phyloP scores from a whole-genome alignment of 2,888 invertebrate genomes.

The Synergus japonicus region DNA sequence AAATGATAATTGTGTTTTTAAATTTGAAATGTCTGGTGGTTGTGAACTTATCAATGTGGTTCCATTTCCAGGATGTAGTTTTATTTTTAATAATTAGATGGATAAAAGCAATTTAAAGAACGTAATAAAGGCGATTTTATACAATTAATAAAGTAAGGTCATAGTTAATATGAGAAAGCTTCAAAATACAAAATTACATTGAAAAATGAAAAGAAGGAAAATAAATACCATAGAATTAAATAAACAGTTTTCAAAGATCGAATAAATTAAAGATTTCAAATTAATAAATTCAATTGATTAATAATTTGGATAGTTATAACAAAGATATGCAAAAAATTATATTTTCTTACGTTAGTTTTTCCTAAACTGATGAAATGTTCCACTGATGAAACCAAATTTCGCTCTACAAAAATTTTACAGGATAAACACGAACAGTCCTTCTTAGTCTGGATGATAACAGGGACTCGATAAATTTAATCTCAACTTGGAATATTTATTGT shows the following conservation, averaged over 20 bases:
- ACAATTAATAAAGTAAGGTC: background rate
- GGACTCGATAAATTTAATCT: constrained; percentile 7
- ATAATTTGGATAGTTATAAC: background rate
- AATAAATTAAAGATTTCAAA: background rate
- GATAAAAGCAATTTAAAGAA: too few species aligned
- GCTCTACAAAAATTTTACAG: background rate
- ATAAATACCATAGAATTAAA: background rate
- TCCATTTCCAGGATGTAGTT: background rate
- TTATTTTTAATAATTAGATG: background rate
- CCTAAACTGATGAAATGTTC: background rate
- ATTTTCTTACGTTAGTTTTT: background rate
- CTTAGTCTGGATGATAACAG: constrained; percentile 1
- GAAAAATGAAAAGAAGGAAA: background rate
- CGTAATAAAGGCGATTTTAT: background rate
- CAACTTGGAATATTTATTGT: background rate
- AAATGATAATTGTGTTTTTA: background rate
- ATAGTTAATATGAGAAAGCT: background rate
- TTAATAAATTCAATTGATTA: background rate
- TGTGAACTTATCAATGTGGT: background rate
- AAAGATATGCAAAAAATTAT: background rate
- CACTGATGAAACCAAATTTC: background rate
- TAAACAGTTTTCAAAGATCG: background rate
- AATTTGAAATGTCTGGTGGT: background rate
- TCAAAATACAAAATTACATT: background rate
- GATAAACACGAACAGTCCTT: background rate